Base-by-base conservation (phyloP, 2,888 invertebrate genomes). In the Conops quadrifasciatus region DNA sequence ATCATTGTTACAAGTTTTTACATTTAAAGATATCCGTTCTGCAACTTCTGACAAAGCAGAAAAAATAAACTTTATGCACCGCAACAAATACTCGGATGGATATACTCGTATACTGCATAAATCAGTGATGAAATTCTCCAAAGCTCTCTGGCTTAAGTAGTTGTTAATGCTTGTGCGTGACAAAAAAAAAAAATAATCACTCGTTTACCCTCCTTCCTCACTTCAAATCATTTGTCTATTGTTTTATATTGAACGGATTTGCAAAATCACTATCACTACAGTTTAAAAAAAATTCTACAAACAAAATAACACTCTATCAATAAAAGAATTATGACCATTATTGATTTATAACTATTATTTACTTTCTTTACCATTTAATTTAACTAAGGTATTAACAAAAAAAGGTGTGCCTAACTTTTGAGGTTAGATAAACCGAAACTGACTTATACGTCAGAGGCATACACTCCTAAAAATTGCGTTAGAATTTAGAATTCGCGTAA, bases 281-380 rank as follows among this genome's bases (percentile, higher is more conserved):
- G n/a, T 53, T 21, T 21, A 9, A 19, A 21, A 21, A 19, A 58
- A 28, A 28, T 56, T 1, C n/a, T 2, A n/a, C n/a, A 56, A 28
- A 58, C 2, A 28, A 58, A 58, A 13, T 15, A 58, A 16, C 11
- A 15, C 13, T 56, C 53, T 36, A 70, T 59, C 70, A 65, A 70
- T 70, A 58, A 70, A 59, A 65, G 58, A 45, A n/a, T 56, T 70
- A 70, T 65, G 64, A 70, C 70, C 58, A 58, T 70, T 64, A 70
- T 70, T 70, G 70, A 59, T 70, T 64, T n/a, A n/a, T n/a, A 13
- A 70, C 19, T 30, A 65, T 59, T 51, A 60, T 19, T n/a, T 58
- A 56, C 21, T 67, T 2, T 19, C 45, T 21, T 28, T 68, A 51
- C 16, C 21, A 7, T 36, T 36, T 36, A 36, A 36, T 36, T 36